phyloP scores from a whole-genome alignment of 2,888 invertebrate genomes.

The Leptogaster cylindrica region DNA sequence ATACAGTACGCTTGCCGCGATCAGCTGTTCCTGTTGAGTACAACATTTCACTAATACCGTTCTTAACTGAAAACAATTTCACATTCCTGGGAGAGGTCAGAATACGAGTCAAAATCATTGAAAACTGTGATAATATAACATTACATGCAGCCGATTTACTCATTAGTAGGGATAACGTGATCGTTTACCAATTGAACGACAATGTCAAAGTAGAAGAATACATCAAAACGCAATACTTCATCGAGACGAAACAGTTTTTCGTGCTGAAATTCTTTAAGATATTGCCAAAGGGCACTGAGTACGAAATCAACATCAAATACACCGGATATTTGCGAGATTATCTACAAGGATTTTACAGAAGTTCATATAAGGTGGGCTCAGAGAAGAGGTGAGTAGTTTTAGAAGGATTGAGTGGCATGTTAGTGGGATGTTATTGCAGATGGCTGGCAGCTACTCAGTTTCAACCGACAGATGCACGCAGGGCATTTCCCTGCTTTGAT shows the following conservation, averaged over 20 bases:
- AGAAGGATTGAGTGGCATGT: too few species aligned
- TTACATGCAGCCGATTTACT: constrained; percentile 76
- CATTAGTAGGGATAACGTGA: constrained; percentile 67
- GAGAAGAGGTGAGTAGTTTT: constrained; percentile 69
- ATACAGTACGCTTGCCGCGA: constrained; percentile 74
- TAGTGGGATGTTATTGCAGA: constrained; percentile 62
- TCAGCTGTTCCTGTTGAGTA: constrained; percentile 74
- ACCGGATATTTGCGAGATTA: constrained; percentile 76
- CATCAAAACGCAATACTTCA: constrained; percentile 64
- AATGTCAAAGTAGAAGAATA: constrained; percentile 50
- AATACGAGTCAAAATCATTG: constrained; percentile 68
- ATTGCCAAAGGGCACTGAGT: constrained; percentile 68
- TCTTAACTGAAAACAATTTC: constrained; percentile 76
- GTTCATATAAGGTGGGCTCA: constrained; percentile 75
- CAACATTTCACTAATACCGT: constrained; percentile 73
- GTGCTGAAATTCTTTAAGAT: constrained; percentile 68
- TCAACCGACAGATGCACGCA: constrained; percentile 80
- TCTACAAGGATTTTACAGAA: constrained; percentile 82
- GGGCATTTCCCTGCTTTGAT: constrained; percentile 87
- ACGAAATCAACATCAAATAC: constrained; percentile 73
- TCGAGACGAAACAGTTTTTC: constrained; percentile 72
- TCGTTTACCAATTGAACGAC: constrained; percentile 55
- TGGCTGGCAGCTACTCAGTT: constrained; percentile 85
- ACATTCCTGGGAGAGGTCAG: constrained; percentile 77
- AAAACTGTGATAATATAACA: constrained; percentile 69